phyloP scores from a whole-genome alignment of 2,113 vertebrate species.

The Chaetodon trifascialis region DNA sequence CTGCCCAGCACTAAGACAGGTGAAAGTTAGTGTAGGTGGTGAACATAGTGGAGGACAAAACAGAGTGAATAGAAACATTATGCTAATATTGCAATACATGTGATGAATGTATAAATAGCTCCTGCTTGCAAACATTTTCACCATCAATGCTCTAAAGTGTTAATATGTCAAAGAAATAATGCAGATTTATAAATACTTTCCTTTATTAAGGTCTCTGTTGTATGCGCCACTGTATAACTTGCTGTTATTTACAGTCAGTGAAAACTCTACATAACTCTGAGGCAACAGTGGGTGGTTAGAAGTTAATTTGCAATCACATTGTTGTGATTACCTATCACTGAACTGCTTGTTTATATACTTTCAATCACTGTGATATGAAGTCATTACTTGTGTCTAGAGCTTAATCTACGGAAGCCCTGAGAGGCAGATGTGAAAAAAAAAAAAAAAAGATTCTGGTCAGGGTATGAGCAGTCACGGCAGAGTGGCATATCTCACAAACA shows the following conservation, averaged over 20 bases:
- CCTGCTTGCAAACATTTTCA: no score
- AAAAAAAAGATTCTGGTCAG: no score
- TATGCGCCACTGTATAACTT: neutral
- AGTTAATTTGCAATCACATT: neutral
- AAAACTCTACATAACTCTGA: neutral
- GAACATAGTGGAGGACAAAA: neutral
- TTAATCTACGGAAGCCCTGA: no score
- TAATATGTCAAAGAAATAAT: neutral
- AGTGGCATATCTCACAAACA: no score
- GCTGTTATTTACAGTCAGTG: neutral
- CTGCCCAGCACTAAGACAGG: neutral
- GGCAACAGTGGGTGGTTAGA: neutral
- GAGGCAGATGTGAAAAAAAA: no score
- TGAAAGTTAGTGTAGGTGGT: neutral
- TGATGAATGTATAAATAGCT: neutral
- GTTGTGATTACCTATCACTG: neutral
- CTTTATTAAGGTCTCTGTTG: neutral
- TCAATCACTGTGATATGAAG: neutral
- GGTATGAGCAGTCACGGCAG: no score
- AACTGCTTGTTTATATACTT: constrained; percentile 1
- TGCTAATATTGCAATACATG: neutral
- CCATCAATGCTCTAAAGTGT: neutral
- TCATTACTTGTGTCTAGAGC: neutral
- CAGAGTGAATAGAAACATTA: neutral
- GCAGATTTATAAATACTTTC: neutral